Base-by-base conservation (phyloP, 2,888 invertebrate genomes). In the Liodrosophila aerea region DNA sequence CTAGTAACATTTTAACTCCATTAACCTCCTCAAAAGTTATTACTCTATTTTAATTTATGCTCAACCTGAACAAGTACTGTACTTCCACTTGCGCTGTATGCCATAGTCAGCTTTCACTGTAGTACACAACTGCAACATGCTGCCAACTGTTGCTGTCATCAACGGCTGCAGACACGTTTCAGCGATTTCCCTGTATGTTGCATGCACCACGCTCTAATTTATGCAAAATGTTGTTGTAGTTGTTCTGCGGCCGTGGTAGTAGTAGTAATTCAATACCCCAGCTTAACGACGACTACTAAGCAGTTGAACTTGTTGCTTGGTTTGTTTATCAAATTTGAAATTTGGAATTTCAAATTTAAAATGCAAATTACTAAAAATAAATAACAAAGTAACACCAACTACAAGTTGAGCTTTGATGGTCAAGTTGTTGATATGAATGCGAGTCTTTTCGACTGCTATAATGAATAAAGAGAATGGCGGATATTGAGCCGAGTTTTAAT, bases 151-250 rank as follows among this genome's bases (percentile, higher is more conserved):
- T 46, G 59, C 75, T 75, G 75, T 74, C 85, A 70, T 74, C 85
- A 70, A 64, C 83, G 61, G 41, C 60, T 62, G 49, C 49, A 51
- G 75, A 85, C 82, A 85, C 85, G 85, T 80, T 85, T 73, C 67
- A 69, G 64, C 66, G 76, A 70, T 80, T 77, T 76, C 64, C 76
- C 63, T 68, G 85, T 76, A 65, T 68, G 85, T 76, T 85, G 81
- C 84, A 71, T 69, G 72, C 62, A 53, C 34, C 45, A 27, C n/a
- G 66, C 68, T 73, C 71, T 81, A 87, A 85, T 85, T 87, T 85
- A 87, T 86, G 87, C 85, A 85, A 83, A 83, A 73, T 71, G 73
- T 54, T 71, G 73, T 54, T 53, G 13, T 39, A 7, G 16, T 75
- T 44, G 49, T 56, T 67, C 57, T 64, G 67, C 71, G 59, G 49